Percentiles rank a stretch among this genome's conserved stretches.
These are phyloP conservation scores for Bombus picipes DNA, from an alignment of 1,140 invertebrate genomes.

Conservation along the genomic window DNA sequence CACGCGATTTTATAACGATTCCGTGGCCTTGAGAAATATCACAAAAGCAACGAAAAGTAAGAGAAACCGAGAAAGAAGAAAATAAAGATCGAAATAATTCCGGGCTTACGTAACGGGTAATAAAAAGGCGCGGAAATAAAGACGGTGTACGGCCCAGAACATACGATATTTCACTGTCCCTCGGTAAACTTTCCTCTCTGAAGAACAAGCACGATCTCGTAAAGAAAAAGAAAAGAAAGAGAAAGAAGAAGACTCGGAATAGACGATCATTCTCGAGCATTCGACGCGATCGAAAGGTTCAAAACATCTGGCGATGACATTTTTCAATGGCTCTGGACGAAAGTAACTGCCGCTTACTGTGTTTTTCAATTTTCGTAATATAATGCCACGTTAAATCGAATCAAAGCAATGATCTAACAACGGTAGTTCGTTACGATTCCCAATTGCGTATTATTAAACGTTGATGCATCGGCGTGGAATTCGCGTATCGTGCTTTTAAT, in stretches of 20 bases:
- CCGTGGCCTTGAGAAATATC: slow-evolving; percentile 54
- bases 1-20: slow-evolving; percentile 60
- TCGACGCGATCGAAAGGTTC: slow-evolving; percentile 14
- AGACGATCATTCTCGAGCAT: slow-evolving; percentile 37
- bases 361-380: not conserved
- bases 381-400: not conserved
- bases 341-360: not conserved
- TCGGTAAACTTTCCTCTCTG: slow-evolving; percentile 31
- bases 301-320: slow-evolving; percentile 42
- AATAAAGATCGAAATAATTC: slow-evolving; percentile 55
- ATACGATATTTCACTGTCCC: slow-evolving; percentile 43
- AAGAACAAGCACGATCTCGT: slow-evolving; percentile 17
- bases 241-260: slow-evolving; percentile 4
- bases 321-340: not conserved
- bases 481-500: slow-evolving; percentile 4
- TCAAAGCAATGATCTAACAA: not conserved
- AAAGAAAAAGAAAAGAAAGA: slow-evolving; percentile 21
- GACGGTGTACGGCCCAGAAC: not conserved
- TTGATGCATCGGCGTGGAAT: slow-evolving; percentile 32
- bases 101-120: slow-evolving; percentile 54
- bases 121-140: slow-evolving; percentile 53
- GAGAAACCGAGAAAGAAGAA: not conserved
- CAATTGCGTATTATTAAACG: slow-evolving; percentile 26
- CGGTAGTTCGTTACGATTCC: not conserved
- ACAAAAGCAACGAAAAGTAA: not conserved